Conservation (phyloP, 1,140 invertebrate genomes). For the Orchestia grillus region DNA sequence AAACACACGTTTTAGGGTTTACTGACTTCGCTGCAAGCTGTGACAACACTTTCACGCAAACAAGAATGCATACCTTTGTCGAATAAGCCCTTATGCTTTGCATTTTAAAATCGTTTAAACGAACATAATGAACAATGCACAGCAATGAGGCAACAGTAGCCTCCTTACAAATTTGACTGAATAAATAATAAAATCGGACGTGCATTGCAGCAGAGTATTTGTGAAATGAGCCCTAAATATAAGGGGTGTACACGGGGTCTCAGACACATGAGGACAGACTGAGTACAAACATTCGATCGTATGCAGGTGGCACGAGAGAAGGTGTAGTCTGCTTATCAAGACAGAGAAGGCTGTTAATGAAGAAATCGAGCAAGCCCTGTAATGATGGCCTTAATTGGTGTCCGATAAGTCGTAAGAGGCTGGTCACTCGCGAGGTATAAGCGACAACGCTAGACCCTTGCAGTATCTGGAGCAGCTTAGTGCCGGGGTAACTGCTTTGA, state of each 20-base stretch:
- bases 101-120: background rate
- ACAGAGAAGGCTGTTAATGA: constrained; percentile 43
- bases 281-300: background rate
- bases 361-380: constrained; percentile 46
- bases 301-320: background rate
- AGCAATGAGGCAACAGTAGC: background rate
- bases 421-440: background rate
- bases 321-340: background rate
- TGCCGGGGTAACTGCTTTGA: background rate
- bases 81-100: background rate
- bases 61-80: background rate
- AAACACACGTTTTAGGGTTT: background rate
- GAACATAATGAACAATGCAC: too few species aligned
- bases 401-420: constrained; percentile 37
- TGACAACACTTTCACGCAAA: background rate
- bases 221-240: background rate
- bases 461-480: constrained; percentile 10
- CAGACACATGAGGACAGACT: too few species aligned
- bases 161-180: background rate
- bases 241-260: background rate
- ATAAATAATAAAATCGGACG: background rate
- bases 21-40: background rate
- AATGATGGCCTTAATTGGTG: constrained; percentile 29
- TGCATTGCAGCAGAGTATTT: background rate
- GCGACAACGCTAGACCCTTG: background rate